phyloP scores from a whole-genome alignment of 1,140 invertebrate genomes.

The Phortica variegata region DNA sequence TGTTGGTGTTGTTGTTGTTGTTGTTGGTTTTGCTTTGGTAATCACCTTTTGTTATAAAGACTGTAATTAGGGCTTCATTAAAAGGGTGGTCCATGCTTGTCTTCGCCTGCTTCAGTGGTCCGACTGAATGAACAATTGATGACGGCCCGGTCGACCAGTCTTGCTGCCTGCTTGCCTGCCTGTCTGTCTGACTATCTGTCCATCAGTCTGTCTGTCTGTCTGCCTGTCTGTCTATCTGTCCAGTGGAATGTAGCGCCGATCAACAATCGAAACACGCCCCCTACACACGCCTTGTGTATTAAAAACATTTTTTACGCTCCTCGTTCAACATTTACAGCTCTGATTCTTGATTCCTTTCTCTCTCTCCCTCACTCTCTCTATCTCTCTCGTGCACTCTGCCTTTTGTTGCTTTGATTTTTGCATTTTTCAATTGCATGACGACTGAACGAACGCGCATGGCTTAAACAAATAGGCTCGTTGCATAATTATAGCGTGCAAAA shows the following conservation, averaged over 20 bases:
- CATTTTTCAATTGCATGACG: not conserved
- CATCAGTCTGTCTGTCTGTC: not conserved
- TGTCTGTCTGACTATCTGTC: conserved; percentile 3
- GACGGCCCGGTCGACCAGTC: not conserved
- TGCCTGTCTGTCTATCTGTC: too few relatives aligned
- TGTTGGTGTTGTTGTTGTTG: conserved; percentile 40
- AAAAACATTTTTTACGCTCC: not conserved
- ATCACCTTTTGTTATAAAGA: conserved; percentile 54
- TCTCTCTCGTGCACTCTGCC: not conserved
- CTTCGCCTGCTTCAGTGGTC: conserved; percentile 29
- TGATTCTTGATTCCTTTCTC: too few relatives aligned
- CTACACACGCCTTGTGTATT: conserved; percentile 51
- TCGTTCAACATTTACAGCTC: too few relatives aligned
- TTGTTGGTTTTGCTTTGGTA: conserved; percentile 48
- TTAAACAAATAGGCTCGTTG: conserved; percentile 40
- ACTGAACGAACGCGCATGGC: not conserved
- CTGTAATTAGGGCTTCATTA: conserved; percentile 54
- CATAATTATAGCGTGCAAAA: conserved; percentile 43
- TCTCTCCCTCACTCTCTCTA: too few relatives aligned
- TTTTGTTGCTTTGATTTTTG: not conserved
- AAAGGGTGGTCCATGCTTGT: conserved; percentile 51
- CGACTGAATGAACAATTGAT: conserved; percentile 43
- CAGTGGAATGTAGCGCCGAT: conserved; percentile 49
- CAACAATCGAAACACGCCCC: conserved; percentile 46
- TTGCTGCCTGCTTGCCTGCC: not conserved